Evolutionary conservation across 1,140 invertebrate genomes (phyloP).

Genomic region (Nixonia krombeini): DNA sequence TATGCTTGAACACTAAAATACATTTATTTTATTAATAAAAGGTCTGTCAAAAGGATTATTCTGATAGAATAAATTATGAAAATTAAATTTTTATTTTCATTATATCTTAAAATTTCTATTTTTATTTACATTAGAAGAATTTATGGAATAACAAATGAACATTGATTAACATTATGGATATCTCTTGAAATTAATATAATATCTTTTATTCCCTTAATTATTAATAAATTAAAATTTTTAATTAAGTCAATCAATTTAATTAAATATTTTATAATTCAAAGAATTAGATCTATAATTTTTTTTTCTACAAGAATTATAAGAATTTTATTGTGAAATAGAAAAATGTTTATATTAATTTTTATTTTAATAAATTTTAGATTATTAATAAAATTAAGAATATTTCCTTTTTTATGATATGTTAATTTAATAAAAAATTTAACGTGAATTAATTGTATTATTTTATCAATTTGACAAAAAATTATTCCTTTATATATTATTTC

Average conservation of each 20-base stretch:
- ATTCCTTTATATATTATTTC: constrained; percentile 51
- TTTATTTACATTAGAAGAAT: constrained; percentile 20
- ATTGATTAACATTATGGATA: background rate
- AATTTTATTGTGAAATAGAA: constrained; percentile 25
- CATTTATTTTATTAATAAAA: too few species aligned
- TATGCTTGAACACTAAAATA: too few species aligned
- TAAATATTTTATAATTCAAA: background rate
- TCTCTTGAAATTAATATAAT: background rate
- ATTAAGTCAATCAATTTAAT: background rate
- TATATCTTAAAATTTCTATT: background rate
- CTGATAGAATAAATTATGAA: too few species aligned
- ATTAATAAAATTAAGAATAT: too few species aligned
- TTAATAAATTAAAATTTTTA: constrained; percentile 52
- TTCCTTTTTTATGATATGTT: constrained; percentile 71
- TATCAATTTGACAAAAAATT: constrained; percentile 59
- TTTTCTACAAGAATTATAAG: constrained; percentile 44
- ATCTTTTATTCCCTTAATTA: constrained; percentile 2
- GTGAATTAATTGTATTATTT: constrained; percentile 34
- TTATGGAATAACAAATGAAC: background rate
- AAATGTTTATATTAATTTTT: constrained; percentile 61
- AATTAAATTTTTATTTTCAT: too few species aligned
- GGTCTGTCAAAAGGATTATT: too few species aligned
- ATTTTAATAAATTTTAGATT: too few species aligned
- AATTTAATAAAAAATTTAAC: constrained; percentile 54
- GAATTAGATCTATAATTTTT: constrained; percentile 5